Base-by-base conservation (phyloP, 1,140 invertebrate genomes). In the Trachymyrmex cornetzi region DNA sequence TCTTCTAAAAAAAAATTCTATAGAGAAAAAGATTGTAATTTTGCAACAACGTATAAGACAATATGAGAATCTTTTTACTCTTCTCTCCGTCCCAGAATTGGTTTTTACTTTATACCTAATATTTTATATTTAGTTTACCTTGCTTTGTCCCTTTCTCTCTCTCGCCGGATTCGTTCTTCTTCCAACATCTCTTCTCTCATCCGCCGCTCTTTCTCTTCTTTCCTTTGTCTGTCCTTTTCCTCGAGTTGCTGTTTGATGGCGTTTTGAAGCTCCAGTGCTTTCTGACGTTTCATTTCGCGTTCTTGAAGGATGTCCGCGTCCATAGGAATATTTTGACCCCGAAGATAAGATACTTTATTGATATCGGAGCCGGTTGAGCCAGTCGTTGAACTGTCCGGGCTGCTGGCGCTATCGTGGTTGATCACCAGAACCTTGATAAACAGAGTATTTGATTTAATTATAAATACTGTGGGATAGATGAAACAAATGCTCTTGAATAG, bases 171-270 rank as follows among this genome's bases (percentile, higher is more conserved):
- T 87, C 97, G 95, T 72, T 97, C 94, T 89, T 97, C 97, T 93
- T 97, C 97, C 88, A 96, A 95, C 77, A 94, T 95, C 93, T 97
- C 97, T 92, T 97, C 97, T 89, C 93, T 94, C 72, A 96, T 89
- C 75, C 95, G 94, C 74, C 93, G 95, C 91, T 97, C 96, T 61
- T 95, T 96, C 92, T 97, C 97, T 92, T 97, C 96, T 91, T 96
- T 96, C 12, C 96, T 95, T 55, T 95, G 95, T 89, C 95, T 96
- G 90, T 97, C 97, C 71, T 96, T 96, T 92, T 97, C 97, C 93
- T 97, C 97, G 53, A 98, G 94, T 91, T 98, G 97, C 92, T 96
- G 96, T 86, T 97, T 96, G 86, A 98, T 97, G 14, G 97, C 97
- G 59, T 96, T 96, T 92, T 98, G 97, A 77, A 97, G 95, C 92